Base-by-base conservation (phyloP, 2,113 vertebrate species). In the Neogobius melanostomus region DNA sequence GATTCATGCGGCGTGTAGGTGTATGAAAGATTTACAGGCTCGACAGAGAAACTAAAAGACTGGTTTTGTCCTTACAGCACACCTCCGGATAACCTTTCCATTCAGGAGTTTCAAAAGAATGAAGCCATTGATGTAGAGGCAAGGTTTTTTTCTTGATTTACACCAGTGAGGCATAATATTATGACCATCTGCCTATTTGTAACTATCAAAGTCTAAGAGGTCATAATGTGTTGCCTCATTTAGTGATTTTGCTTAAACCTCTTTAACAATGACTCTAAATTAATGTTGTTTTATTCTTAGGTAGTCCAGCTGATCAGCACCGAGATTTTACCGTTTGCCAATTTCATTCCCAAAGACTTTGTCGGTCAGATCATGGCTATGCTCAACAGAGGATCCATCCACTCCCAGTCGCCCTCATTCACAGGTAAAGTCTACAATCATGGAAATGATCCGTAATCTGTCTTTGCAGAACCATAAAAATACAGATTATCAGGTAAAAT, bases 321-420 rank as follows among this genome's bases (percentile, higher is more conserved):
- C 74, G 97, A 99, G 90, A 97, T 99, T 89, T 90, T 99, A 79
- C 97, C 98, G 0, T 99, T 97, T 67, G 98, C 98, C 89, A 98
- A 97, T 90, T 99, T 99, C 88, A 98, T 99, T 92, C 98, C 97
- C 83, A 99, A 97, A 94, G 97, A 99, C 77, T 99, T 99, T 91
- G 98, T 99, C 73, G 94, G 95, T 71, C 96, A 97, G 68, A 98
- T 99, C 85, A 99, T 99, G 98, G 90, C 95, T n/a, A 98, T 99
- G 98, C 96, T 99, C 63, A 99, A 99, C 86, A 96, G 94, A 92
- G 98, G 98, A 28, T 99, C 97, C 46, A 99, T 99, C 90, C 98
- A 99, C 88, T 99, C 98, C n/a, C 98, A 99, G 86, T 95, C 97
- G 0, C 95, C 97, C 52, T 98, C 98, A 0, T 99, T 99, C 88